Percentiles rank a stretch among this genome's conserved stretches.
These are phyloP conservation scores for Linyphia triangularis DNA, from an alignment of 2,888 invertebrate genomes.

Conservation along the genomic window DNA sequence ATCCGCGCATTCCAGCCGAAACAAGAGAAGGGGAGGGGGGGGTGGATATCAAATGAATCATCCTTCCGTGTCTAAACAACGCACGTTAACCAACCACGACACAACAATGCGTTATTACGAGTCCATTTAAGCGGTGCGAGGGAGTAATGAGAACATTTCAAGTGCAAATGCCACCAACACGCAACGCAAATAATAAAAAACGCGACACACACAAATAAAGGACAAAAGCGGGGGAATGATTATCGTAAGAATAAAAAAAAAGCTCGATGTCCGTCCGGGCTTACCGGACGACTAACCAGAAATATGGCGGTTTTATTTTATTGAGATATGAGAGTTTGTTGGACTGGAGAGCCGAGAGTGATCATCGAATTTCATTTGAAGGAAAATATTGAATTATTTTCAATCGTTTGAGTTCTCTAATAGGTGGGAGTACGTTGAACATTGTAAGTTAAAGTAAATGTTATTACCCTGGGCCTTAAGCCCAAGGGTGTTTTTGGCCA, in stretches of 20 bases:
- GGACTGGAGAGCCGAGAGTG: too few species aligned
- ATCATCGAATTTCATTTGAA: too few species aligned
- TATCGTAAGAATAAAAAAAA: constrained; percentile 53
- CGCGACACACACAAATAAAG: constrained; percentile 32
- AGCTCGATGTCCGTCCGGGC: constrained; percentile 24
- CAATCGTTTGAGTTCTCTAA: too few species aligned
- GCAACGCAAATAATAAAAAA: constrained; percentile 46
- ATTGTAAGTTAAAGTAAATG: too few species aligned
- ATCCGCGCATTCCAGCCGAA: not conserved
- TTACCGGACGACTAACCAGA: too few species aligned
- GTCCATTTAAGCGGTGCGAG: constrained; percentile 29
- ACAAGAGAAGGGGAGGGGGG: not conserved
- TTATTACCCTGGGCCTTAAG: too few species aligned
- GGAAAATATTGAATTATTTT: too few species aligned
- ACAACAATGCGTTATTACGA: constrained; percentile 31
- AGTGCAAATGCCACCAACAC: not conserved
- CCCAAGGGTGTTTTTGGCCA: too few species aligned
- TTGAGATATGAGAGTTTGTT: too few species aligned
- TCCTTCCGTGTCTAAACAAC: constrained; percentile 20
- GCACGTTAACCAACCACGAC: constrained; percentile 26
- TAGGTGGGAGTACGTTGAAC: too few species aligned
- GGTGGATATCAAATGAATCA: constrained; percentile 6
- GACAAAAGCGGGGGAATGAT: constrained; percentile 54
- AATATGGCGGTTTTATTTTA: too few species aligned
- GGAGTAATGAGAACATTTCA: constrained; percentile 19